phyloP scores from a whole-genome alignment of 2,113 vertebrate genomes.

The Anolis carolinensis region DNA sequence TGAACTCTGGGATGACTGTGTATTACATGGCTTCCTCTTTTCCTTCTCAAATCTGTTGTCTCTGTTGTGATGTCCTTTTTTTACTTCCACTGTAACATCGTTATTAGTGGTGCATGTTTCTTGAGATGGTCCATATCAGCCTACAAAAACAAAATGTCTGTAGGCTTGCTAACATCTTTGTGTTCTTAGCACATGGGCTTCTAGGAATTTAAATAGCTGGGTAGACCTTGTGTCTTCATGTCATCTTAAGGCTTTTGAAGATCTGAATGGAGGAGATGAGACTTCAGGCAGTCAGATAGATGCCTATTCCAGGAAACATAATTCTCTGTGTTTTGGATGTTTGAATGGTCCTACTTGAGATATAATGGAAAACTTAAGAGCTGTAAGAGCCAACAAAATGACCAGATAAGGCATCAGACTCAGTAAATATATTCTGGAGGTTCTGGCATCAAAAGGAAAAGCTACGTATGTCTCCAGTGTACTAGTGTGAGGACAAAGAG shows the following conservation, averaged over 20 bases:
- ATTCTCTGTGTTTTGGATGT: background rate
- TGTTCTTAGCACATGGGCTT: no score
- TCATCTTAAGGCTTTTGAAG: background rate
- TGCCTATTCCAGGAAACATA: background rate
- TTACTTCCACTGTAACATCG: background rate
- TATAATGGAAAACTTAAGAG: no score
- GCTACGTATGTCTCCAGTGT: background rate
- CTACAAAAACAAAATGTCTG: background rate
- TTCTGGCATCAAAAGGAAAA: background rate
- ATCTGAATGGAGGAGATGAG: background rate
- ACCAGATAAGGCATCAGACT: background rate
- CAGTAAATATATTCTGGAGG: background rate
- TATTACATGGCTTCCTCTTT: background rate
- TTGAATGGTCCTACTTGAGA: background rate
- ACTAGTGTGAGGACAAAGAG: background rate
- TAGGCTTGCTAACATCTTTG: background rate
- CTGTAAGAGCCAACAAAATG: background rate
- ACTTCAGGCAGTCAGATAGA: background rate
- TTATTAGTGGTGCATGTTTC: background rate
- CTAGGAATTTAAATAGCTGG: background rate
- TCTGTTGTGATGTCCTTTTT: no score
- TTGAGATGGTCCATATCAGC: background rate
- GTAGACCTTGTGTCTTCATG: background rate
- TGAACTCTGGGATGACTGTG: background rate
- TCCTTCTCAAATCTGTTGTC: fast-evolving